Evolutionary conservation across 2,113 vertebrate species (phyloP).

Genomic region (Sterna hirundo): DNA sequence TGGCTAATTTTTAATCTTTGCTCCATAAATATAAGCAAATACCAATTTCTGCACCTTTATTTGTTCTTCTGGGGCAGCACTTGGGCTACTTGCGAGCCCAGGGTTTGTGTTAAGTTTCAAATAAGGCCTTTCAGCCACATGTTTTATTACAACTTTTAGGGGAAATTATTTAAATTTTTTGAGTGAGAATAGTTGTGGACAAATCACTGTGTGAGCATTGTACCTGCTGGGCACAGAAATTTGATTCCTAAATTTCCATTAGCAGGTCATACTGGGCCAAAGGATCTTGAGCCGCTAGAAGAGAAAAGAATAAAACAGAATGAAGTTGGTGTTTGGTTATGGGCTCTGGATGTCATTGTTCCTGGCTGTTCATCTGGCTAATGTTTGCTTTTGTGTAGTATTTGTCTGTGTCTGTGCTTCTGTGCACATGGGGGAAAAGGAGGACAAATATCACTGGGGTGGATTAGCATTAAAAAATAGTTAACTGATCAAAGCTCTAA

Average conservation of each 20-base stretch:
- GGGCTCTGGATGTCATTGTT: slow-evolving; percentile 34
- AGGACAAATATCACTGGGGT: slow-evolving; percentile 57
- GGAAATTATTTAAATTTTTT: background rate
- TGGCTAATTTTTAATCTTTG: background rate
- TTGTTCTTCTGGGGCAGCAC: background rate
- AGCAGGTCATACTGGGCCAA: background rate
- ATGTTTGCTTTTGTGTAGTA: slow-evolving; percentile 47
- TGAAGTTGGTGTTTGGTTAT: slow-evolving; percentile 27
- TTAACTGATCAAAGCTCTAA: slow-evolving; percentile 69
- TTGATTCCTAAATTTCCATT: slow-evolving; percentile 7
- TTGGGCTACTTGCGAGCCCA: background rate
- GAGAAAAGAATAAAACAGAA: background rate
- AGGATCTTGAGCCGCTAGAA: background rate
- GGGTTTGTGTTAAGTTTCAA: background rate
- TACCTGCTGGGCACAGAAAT: background rate
- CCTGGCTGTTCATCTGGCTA: slow-evolving; percentile 23
- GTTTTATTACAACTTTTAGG: background rate
- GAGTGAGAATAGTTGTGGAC: background rate
- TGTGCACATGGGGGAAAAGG: slow-evolving; percentile 32
- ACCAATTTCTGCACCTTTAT: background rate
- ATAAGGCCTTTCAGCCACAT: background rate
- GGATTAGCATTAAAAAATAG: slow-evolving; percentile 69
- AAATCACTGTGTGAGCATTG: background rate
- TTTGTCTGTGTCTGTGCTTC: slow-evolving; percentile 43
- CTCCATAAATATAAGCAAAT: background rate